Conservation (phyloP, 2,797 vertebrate species). For the Holocentrus rufus region DNA sequence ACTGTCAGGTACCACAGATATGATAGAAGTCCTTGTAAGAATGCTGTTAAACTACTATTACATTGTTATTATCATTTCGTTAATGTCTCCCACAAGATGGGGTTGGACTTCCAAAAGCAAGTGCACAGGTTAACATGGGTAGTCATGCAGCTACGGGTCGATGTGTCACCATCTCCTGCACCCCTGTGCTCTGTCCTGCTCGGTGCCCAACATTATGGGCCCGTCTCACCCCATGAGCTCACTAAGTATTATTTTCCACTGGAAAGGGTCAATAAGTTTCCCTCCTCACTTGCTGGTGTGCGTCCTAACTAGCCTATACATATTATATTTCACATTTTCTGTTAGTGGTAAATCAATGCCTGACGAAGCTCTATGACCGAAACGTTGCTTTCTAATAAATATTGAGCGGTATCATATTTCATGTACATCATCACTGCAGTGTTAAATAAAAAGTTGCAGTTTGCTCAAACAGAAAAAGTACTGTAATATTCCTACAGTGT, state of each 20-base stretch:
- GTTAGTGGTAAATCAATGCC: no score
- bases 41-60: no score
- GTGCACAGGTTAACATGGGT: no score
- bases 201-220: neutral
- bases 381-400: no score
- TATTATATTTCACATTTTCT: neutral
- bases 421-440: neutral
- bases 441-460: conserved; percentile 20
- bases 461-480: neutral
- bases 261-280: conserved; percentile 17
- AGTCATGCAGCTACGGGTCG: neutral
- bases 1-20: no score
- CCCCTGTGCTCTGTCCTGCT: neutral
- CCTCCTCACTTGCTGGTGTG: conserved; percentile 1
- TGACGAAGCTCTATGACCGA: no score
- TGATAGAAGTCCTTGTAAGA: no score
- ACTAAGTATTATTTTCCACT: conserved; percentile 14
- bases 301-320: neutral
- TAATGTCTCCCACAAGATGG: no score
- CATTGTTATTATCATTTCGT: no score
- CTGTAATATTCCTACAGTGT: neutral
- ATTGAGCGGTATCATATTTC: no score
- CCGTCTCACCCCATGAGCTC: neutral
- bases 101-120: no score
- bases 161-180: conserved; percentile 10